Evolutionary conservation across 2,888 invertebrate genomes (phyloP).

Genomic region (Spisula subtruncata): DNA sequence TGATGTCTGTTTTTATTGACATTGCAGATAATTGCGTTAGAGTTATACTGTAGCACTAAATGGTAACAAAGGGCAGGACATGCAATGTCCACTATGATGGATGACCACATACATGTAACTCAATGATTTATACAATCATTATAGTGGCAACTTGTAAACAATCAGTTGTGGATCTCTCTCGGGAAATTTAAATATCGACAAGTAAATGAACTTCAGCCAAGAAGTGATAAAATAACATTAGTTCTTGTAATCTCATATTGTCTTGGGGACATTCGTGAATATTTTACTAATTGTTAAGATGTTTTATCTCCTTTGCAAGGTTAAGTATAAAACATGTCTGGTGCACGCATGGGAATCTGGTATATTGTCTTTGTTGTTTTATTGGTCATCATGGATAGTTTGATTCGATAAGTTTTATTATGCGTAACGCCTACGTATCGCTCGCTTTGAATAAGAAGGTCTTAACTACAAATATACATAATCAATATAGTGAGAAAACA

Average conservation of each 20-base stretch:
- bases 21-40: too few species aligned
- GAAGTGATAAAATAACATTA: neutral
- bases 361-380: neutral
- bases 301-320: neutral
- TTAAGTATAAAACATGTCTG: neutral
- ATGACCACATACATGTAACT: neutral
- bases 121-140: neutral
- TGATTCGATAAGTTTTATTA: neutral
- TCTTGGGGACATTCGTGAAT: neutral
- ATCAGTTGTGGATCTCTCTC: neutral
- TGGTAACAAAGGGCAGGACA: too few species aligned
- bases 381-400: neutral
- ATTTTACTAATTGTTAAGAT: neutral
- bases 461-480: too few species aligned
- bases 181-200: neutral
- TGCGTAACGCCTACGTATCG: neutral
- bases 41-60: too few species aligned
- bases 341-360: neutral
- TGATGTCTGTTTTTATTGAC: too few species aligned
- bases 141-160: neutral
- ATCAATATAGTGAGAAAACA: too few species aligned
- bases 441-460: too few species aligned
- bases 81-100: neutral
- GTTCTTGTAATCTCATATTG: neutral
- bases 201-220: neutral